Evolutionary conservation across 2,797 vertebrate genomes (phyloP).

Genomic region (Acrossocheilus fasciatus): DNA sequence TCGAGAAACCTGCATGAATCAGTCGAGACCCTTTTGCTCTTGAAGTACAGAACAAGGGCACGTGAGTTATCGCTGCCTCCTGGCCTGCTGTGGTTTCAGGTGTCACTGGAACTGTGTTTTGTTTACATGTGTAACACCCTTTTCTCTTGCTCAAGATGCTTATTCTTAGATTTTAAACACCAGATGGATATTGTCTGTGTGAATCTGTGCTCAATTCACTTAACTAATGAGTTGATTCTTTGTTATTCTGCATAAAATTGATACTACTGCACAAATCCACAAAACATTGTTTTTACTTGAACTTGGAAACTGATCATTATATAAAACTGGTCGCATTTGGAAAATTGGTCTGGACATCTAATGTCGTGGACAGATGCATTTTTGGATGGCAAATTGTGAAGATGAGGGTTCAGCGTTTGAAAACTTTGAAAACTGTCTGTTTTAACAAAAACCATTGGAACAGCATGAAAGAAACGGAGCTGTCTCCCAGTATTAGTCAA

Average conservation of each 20-base stretch:
- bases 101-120: conserved; percentile 11
- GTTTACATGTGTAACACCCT: conserved; percentile 16
- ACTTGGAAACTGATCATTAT: not conserved
- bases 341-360: not conserved
- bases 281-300: not conserved
- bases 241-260: not conserved
- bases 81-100: conserved; percentile 28
- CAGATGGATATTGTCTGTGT: not conserved
- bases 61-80: conserved; percentile 25
- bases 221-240: not conserved
- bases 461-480: conserved; percentile 25
- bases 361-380: not conserved
- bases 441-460: conserved; percentile 32
- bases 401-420: not conserved
- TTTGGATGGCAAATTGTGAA: not conserved
- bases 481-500: conserved; percentile 43
- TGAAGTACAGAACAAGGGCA: conserved; percentile 57
- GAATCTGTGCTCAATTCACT: not conserved
- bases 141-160: not conserved
- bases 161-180: not conserved
- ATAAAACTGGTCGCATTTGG: not conserved
- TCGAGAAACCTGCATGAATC: conserved; percentile 60
- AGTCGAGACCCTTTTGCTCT: conserved; percentile 56
- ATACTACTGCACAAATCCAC: not conserved
- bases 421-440: conserved; percentile 33